These are phyloP conservation scores for Drosophila atroscutellata DNA, from an alignment of 2,888 invertebrate species.

Conservation along the genomic window DNA sequence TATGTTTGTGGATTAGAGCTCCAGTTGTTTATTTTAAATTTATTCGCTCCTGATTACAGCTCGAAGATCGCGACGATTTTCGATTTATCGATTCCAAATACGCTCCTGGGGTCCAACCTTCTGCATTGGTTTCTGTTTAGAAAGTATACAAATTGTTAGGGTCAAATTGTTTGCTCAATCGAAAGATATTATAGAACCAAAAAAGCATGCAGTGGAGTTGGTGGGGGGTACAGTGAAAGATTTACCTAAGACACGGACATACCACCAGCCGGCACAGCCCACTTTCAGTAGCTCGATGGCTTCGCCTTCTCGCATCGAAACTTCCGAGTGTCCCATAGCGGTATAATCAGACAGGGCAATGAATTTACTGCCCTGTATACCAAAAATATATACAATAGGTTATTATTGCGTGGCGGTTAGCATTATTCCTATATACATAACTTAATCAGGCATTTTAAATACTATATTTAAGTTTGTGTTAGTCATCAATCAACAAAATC, in stretches of 20 bases:
- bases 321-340: conserved; percentile 95
- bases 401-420: conserved; percentile 33
- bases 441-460: conserved; percentile 82
- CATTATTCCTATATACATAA: conserved; percentile 8
- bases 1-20: not conserved
- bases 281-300: conserved; percentile 95
- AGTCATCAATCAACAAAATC: conserved; percentile 1
- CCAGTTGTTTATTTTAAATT: conserved; percentile 54
- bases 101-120: conserved; percentile 98
- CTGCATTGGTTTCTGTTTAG: conserved; percentile 87
- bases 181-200: not conserved
- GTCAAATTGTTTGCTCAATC: not conserved
- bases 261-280: conserved; percentile 99
- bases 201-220: conserved; percentile 25
- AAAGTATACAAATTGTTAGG: not conserved
- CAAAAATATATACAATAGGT: conserved; percentile 42
- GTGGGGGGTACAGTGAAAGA: conserved; percentile 9
- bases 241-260: conserved; percentile 92
- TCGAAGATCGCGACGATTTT: conserved; percentile 90
- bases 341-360: conserved; percentile 96
- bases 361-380: conserved; percentile 90
- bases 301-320: conserved; percentile 96
- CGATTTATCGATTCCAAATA: conserved; percentile 92
- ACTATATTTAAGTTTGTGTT: conserved; percentile 4
- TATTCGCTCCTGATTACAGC: conserved; percentile 84